These are phyloP conservation scores for Hyphantria cunea DNA, from an alignment of 1,140 invertebrate species.

Conservation along the genomic window DNA sequence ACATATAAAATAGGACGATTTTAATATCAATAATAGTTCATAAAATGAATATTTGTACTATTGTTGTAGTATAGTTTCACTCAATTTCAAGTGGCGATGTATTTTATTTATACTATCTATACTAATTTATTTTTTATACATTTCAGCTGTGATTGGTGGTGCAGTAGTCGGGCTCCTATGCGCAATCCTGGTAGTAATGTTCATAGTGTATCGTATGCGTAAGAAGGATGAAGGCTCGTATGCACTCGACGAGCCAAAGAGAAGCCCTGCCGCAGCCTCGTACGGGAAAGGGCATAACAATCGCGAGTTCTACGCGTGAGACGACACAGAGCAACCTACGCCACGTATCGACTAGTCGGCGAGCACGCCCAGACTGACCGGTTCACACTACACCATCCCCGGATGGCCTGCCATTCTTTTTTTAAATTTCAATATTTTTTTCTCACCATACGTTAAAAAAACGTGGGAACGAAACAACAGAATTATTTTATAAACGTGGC, in stretches of 20 bases:
- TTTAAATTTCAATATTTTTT: constrained; percentile 40
- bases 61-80: no score
- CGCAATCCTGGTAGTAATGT: constrained; percentile 99
- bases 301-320: constrained; percentile 97
- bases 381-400: constrained; percentile 3
- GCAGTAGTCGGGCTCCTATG: constrained; percentile 98
- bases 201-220: constrained; percentile 99
- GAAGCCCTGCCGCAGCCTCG: constrained; percentile 94
- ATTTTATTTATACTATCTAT: no score
- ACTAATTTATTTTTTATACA: constrained; percentile 8
- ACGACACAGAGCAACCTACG: constrained; percentile 77
- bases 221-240: constrained; percentile 99
- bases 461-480: constrained; percentile 7
- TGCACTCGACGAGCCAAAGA: constrained; percentile 97
- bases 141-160: constrained; percentile 98
- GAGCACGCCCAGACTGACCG: constrained; percentile 24
- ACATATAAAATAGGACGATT: no score
- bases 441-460: constrained; percentile 22
- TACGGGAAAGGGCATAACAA: constrained; percentile 95
- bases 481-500: constrained; percentile 52
- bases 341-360: constrained; percentile 68
- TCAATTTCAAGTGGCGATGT: no score
- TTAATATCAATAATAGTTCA: no score
- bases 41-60: no score
- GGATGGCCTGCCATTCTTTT: constrained; percentile 29